phyloP scores from a whole-genome alignment of 2,797 vertebrate species.

The Poeciliopsis paucimaculata region DNA sequence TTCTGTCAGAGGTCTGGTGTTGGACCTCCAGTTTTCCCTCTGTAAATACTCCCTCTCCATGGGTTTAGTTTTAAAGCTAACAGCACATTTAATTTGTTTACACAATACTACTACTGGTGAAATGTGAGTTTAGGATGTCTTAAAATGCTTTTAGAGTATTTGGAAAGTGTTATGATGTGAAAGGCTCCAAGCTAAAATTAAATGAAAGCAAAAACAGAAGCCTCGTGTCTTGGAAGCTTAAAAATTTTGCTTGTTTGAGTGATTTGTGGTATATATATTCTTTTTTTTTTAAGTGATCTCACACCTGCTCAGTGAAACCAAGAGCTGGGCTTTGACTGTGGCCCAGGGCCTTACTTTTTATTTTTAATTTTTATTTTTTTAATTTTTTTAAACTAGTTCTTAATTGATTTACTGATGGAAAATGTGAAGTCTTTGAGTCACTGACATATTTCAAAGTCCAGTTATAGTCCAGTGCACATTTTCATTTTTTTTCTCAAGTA shows the following conservation, averaged over 20 bases:
- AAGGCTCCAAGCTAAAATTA: not conserved
- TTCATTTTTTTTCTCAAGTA: not conserved
- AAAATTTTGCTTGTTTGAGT: not conserved
- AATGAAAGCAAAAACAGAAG: not conserved
- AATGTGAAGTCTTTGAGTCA: no score
- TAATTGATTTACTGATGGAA: not conserved
- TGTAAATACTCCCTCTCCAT: not conserved
- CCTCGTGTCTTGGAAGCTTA: not conserved
- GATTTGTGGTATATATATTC: not conserved
- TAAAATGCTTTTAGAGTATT: not conserved
- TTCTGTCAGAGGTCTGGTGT: not conserved
- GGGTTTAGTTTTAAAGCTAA: not conserved
- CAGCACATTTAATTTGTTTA: not conserved
- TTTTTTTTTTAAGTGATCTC: not conserved
- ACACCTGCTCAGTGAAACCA: not conserved
- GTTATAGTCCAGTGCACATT: not conserved
- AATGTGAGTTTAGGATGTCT: not conserved
- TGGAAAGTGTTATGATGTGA: not conserved
- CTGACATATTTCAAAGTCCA: not conserved
- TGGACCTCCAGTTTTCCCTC: not conserved
- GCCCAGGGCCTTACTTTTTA: not conserved
- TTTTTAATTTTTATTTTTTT: no score
- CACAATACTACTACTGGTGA: not conserved
- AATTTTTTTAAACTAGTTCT: not conserved
- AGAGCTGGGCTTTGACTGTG: not conserved